Base-by-base conservation (phyloP, 2,113 vertebrate species). In the Salvelinus alpinus region DNA sequence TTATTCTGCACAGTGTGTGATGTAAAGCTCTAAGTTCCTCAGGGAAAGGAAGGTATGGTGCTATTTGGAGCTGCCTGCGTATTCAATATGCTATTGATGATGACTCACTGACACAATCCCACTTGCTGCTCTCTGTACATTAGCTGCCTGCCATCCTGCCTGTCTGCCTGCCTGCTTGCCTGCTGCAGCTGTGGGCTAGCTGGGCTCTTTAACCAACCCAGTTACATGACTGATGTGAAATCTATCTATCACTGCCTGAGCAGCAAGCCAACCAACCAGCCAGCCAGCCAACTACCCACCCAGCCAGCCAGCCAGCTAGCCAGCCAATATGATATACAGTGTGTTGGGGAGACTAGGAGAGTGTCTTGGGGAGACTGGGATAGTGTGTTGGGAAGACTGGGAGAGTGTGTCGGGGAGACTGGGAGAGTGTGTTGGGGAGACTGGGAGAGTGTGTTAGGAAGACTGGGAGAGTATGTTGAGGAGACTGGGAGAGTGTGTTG, bases 181-280 rank as follows among this genome's bases (percentile, higher is more conserved):
- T 62, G 57, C 71, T 34, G 75, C 69, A 38, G 72, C 75, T 38
- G 38, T 69, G 80, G 80, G 82, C 29, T 71, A n/a, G 34, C 75
- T 71, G 71, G 48, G 44, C 31, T 68, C 27, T 38, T 38, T 38
- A 38, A 38, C 34, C 34, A 71, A 29, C 38, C 64, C 47, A 27
- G 51, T 76, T 60, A 72, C 78, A 54, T 71, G 82, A 75, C 77
- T 79, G 68, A 67, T 62, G 47, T 79, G 73, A 74, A 78, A 71
- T 71, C 59, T 57, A 71, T 84, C 38, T 22, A 65, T 62, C 69
- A 64, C 29, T 77, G 79, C 13, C 62, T 66, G 34, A 62, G 24
- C 27, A 67, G 69, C 34, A 7, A 38, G 7, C 34, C 34, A 38
- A 8, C 34, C 34, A 38, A 8, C 34, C 34, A 38, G 6, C 6